Base-by-base conservation (phyloP, 2,888 invertebrate species). In the Rhagonycha lutea region DNA sequence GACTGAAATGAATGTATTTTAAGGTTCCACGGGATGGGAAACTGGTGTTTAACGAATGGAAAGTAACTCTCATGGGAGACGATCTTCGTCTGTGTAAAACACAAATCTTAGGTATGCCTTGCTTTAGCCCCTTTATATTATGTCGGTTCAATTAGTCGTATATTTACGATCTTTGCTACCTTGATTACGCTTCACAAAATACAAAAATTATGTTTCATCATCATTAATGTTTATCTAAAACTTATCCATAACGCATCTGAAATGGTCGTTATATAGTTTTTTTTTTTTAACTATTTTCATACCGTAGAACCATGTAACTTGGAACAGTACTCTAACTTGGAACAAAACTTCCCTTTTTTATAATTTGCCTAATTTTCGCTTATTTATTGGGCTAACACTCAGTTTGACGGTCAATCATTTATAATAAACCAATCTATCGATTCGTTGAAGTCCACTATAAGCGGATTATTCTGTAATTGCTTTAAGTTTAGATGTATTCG, bases 1-100 rank as follows among this genome's bases (percentile, higher is more conserved):
- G 47, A 47, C 47, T 47, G 47, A 79, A 79, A 77, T 77, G 73
- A 79, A 79, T 79, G 73, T 76, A 79, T 79, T 79, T 79, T 75
- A 74, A 77, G 76, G 74, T 79, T 77, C 29, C 77, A 75, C 68
- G 71, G 74, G 73, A 47, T 73, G 68, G 67, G 71, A 69, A 70
- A 73, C 72, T 63, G 29, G 73, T 77, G 76, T 63, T 79, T 76
- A 71, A 61, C 70, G 74, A 75, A 70, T 75, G 73, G 79, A 72
- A 79, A 77, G 74, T 60, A 72, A 65, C 70, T 72, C 75, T 76
- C 75, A 63, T 73, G 76, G 76, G 73, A 72, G 71, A 61, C 73
- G 67, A 74, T 73, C 79, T 72, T 70, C 74, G 70, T 65, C 69
- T 69, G 71, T 70, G 65, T 72, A 74, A 79, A 76, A 73, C 79